Conservation (phyloP, 64 coral and sea anemone genomes). For the Stylophora pistillata region DNA sequence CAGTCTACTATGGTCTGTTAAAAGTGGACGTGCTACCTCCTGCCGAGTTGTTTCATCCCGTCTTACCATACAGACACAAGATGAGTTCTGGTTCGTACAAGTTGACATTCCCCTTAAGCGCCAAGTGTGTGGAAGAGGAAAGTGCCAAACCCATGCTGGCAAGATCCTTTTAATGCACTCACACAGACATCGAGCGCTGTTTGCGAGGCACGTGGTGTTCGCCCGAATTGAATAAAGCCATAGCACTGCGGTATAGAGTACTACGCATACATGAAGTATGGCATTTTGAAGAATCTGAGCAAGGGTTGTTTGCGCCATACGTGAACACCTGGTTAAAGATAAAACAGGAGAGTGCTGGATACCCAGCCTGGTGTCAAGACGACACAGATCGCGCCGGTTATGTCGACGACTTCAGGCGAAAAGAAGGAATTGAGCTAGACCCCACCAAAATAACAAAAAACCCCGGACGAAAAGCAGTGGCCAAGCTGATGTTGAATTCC, state of each 20-base stretch:
- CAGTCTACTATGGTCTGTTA: no score
- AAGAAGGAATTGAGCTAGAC: neutral
- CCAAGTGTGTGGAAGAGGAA: no score
- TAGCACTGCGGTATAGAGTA: neutral
- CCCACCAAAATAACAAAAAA: neutral
- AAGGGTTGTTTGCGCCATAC: no score
- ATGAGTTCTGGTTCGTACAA: no score
- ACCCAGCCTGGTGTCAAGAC: neutral
- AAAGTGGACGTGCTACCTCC: no score
- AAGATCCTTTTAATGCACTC: no score
- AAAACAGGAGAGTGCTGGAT: neutral
- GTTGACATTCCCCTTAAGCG: no score
- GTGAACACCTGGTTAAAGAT: no score
- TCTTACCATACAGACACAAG: no score
- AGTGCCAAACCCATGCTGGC: no score
- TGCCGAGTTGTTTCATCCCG: no score
- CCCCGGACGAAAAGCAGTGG: neutral
- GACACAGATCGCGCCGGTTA: neutral
- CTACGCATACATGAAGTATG: slow-evolving; percentile 1
- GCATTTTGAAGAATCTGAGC: slow-evolving; percentile 3
- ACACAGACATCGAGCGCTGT: no score
- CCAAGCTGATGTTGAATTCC: slow-evolving; percentile 16
- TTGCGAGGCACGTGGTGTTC: slow-evolving; percentile 10
- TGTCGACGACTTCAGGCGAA: neutral
- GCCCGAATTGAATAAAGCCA: neutral